Conservation (phyloP, 1,140 invertebrate genomes). For the Homarus americanus region DNA sequence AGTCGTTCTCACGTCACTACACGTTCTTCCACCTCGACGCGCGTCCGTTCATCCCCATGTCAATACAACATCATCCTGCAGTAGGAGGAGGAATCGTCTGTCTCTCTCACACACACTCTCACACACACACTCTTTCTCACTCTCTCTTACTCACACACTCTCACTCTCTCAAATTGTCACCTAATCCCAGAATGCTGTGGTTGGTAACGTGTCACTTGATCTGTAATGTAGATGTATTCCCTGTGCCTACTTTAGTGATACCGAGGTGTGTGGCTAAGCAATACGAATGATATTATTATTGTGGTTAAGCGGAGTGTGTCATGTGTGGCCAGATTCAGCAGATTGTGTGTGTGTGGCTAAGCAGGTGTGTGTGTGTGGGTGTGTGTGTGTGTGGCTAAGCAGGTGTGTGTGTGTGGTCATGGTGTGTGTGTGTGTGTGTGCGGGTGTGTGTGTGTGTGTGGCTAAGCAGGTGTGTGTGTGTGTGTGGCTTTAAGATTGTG, state of each 20-base stretch:
- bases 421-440: too few species aligned
- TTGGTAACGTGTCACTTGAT: slow-evolving; percentile 51
- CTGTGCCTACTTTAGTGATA: slow-evolving; percentile 7
- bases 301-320: too few species aligned
- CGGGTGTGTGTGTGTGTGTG: too few species aligned
- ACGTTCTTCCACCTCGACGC: background rate
- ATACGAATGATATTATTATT: too few species aligned
- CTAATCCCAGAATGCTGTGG: slow-evolving; percentile 61
- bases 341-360: too few species aligned
- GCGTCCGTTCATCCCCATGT: background rate
- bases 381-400: too few species aligned
- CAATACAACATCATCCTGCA: background rate
- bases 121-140: background rate
- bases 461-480: too few species aligned
- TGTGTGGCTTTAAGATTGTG: too few species aligned
- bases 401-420: too few species aligned
- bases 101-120: background rate
- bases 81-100: background rate
- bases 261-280: background rate
- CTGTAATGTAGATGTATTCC: slow-evolving; percentile 50
- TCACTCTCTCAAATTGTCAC: slow-evolving; percentile 44
- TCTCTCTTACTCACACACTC: slow-evolving; percentile 33
- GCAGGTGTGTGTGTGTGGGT: too few species aligned
- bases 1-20: too few species aligned
- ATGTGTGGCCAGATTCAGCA: too few species aligned